Evolutionary conservation across 2,888 invertebrate genomes (phyloP).

Genomic region (Brachypterus glaber): DNA sequence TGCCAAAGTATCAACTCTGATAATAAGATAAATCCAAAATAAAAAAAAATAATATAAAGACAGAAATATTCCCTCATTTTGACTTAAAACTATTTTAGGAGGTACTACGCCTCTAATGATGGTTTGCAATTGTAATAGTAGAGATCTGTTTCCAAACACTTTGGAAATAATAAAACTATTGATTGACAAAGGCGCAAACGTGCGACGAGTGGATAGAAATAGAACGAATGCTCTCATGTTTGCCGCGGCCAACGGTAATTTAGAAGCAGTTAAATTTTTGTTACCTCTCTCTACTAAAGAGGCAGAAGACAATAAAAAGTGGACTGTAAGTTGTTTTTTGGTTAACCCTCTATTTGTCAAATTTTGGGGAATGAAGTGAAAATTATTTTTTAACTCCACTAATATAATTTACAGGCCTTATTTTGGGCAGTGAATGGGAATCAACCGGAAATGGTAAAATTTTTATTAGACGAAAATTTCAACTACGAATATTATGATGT

Average conservation of each 20-base stretch:
- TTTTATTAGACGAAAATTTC: slow-evolving; percentile 47
- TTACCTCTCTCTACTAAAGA: slow-evolving; percentile 47
- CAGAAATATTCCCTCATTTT: no score
- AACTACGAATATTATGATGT: slow-evolving; percentile 45
- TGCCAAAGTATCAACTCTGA: no score
- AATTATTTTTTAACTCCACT: slow-evolving; percentile 5
- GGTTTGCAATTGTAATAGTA: slow-evolving; percentile 50
- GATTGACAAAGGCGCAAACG: slow-evolving; percentile 44
- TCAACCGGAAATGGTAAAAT: slow-evolving; percentile 44
- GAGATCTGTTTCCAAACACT: no score
- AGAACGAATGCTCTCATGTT: slow-evolving; percentile 56
- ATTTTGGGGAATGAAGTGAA: slow-evolving; percentile 1
- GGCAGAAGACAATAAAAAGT: slow-evolving; percentile 50
- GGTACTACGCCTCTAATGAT: slow-evolving; percentile 55
- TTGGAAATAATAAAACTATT: slow-evolving; percentile 36
- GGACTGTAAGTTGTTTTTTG: slow-evolving; percentile 51
- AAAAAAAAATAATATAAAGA: no score
- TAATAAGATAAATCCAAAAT: no score
- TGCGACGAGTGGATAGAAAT: slow-evolving; percentile 48
- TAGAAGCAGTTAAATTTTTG: slow-evolving; percentile 45
- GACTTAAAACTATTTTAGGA: slow-evolving; percentile 42
- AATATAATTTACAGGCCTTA: slow-evolving; percentile 43
- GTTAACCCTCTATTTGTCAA: no score
- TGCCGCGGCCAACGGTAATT: slow-evolving; percentile 48
- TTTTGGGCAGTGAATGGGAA: slow-evolving; percentile 55